These are phyloP conservation scores for Sycophaga agraensis DNA, from an alignment of 1,140 invertebrate genomes.

Conservation along the genomic window DNA sequence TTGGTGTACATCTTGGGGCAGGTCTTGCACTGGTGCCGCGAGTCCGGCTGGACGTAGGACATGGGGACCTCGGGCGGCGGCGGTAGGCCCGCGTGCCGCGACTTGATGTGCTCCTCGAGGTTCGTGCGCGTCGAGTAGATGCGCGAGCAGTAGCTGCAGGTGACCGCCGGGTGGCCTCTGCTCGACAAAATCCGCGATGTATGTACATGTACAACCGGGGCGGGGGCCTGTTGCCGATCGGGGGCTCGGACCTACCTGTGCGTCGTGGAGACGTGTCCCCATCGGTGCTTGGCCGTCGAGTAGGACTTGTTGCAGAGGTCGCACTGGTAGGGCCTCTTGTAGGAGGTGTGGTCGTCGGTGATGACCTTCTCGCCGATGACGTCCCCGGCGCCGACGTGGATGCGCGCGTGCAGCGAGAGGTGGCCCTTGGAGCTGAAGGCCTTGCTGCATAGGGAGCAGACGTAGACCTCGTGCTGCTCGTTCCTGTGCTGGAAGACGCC, in stretches of 20 bases:
- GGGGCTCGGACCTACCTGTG: conserved; percentile 44
- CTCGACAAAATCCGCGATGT: background rate
- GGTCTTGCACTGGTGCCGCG: conserved; percentile 49
- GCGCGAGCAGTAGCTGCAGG: conserved; percentile 54
- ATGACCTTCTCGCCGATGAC: conserved; percentile 56
- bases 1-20: conserved; percentile 51
- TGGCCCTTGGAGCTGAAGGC: conserved; percentile 60
- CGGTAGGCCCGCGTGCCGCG: conserved; percentile 51
- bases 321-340: conserved; percentile 58
- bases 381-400: conserved; percentile 55
- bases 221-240: background rate
- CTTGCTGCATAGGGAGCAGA: conserved; percentile 58
- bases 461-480: conserved; percentile 56
- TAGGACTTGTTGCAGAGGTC: conserved; percentile 61
- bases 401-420: conserved; percentile 56
- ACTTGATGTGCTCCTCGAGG: conserved; percentile 57
- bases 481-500: conserved; percentile 45
- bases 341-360: conserved; percentile 56
- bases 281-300: conserved; percentile 59
- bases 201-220: background rate
- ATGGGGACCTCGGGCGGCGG: conserved; percentile 40
- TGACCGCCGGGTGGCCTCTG: conserved; percentile 58
- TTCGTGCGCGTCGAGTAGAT: conserved; percentile 58
- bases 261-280: conserved; percentile 59
- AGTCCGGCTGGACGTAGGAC: conserved; percentile 43